These are phyloP conservation scores for Hydrophis major DNA, from an alignment of 2,797 vertebrate genomes.

Conservation along the genomic window DNA sequence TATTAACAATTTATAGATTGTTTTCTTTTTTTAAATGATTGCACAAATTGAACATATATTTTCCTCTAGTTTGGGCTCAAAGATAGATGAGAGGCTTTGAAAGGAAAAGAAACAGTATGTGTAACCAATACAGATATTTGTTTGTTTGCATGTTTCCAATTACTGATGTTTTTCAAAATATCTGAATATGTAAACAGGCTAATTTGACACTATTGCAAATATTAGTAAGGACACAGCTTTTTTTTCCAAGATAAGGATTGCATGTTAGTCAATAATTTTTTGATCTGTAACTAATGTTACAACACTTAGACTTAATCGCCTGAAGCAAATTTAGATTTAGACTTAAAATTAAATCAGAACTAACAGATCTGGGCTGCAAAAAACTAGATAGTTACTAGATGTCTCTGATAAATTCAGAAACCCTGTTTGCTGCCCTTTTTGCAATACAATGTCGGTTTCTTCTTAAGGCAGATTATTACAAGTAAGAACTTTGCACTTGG, in stretches of 20 bases:
- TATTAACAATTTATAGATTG: slow-evolving; percentile 21
- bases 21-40: neutral
- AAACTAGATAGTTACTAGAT: neutral
- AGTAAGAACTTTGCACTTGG: neutral
- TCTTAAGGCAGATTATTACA: neutral
- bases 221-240: neutral
- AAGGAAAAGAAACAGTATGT: neutral
- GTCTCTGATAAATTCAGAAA: neutral
- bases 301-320: neutral
- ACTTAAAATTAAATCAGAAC: neutral
- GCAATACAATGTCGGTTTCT: neutral
- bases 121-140: neutral
- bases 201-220: slow-evolving; percentile 8
- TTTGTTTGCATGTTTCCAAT: neutral
- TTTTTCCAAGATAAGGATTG: neutral
- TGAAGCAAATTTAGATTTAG: neutral
- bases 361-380: neutral
- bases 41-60: neutral
- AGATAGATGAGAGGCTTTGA: neutral
- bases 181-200: neutral
- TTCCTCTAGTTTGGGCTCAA: neutral
- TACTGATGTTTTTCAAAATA: neutral
- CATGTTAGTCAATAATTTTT: neutral
- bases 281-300: neutral
- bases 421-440: neutral